phyloP scores from a whole-genome alignment of 2,797 vertebrate species.

The Danio jaintianensis region DNA sequence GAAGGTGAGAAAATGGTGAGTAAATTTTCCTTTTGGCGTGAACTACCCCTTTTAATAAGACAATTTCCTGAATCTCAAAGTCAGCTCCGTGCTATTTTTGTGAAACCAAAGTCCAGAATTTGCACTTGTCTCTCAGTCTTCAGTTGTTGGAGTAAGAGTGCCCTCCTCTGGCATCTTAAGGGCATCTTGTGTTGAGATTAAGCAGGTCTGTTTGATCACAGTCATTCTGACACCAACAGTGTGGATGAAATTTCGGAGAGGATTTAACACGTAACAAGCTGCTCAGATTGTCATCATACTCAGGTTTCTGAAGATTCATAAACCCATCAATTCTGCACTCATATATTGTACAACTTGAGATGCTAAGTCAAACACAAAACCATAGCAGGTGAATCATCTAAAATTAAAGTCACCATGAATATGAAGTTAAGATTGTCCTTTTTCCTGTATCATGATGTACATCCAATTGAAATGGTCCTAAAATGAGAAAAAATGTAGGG shows the following conservation, averaged over 20 bases:
- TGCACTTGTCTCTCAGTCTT: not conserved
- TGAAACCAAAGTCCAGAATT: not conserved
- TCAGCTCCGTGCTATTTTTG: not conserved
- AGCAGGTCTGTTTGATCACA: not conserved
- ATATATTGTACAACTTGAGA: slow-evolving; percentile 13
- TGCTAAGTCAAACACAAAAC: slow-evolving; percentile 7
- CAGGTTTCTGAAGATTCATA: slow-evolving; percentile 10
- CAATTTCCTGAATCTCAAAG: slow-evolving; percentile 17
- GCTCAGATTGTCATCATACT: slow-evolving; percentile 4
- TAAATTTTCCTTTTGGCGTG: no score
- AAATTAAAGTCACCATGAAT: not conserved
- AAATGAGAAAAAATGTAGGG: no score
- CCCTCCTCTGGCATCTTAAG: slow-evolving; percentile 72
- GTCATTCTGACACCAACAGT: not conserved
- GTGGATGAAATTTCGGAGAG: not conserved
- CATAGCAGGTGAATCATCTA: slow-evolving; percentile 25
- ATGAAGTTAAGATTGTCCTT: no score
- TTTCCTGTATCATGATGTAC: no score
- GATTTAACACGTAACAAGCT: not conserved
- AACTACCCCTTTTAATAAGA: not conserved
- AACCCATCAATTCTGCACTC: slow-evolving; percentile 2
- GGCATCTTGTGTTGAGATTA: not conserved
- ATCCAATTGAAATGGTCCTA: no score
- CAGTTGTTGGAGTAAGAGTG: slow-evolving; percentile 65
- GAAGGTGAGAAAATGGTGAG: no score